phyloP scores from a whole-genome alignment of 2,888 invertebrate species.

The Watsonalla cultraria region DNA sequence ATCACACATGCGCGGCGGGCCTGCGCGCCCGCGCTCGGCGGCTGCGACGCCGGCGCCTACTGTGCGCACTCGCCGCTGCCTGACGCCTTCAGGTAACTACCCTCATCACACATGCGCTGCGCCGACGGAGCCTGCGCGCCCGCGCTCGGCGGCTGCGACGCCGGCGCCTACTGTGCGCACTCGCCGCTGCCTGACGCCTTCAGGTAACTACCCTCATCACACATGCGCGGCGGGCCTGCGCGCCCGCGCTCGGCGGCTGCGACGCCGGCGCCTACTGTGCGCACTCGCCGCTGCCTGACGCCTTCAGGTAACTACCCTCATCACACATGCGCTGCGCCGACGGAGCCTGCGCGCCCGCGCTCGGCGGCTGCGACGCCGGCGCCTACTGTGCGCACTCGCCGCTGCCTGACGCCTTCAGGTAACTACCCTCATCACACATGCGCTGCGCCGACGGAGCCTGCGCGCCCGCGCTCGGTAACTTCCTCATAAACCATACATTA shows the following conservation, averaged over 20 bases:
- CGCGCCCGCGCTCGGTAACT: slow-evolving; percentile 83
- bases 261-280: slow-evolving; percentile 71
- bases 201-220: too few relatives aligned
- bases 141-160: slow-evolving; percentile 82
- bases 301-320: slow-evolving; percentile 53
- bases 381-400: too few relatives aligned
- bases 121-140: slow-evolving; percentile 79
- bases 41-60: slow-evolving; percentile 72
- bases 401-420: too few relatives aligned
- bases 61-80: slow-evolving; percentile 59
- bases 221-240: too few relatives aligned
- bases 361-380: too few relatives aligned
- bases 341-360: too few relatives aligned
- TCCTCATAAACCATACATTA: too few relatives aligned
- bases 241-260: slow-evolving; percentile 82
- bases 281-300: slow-evolving; percentile 55
- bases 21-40: slow-evolving; percentile 86
- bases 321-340: too few relatives aligned
- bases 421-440: too few relatives aligned
- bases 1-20: slow-evolving; percentile 79
- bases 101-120: too few relatives aligned
- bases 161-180: slow-evolving; percentile 65
- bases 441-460: too few relatives aligned
- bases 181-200: slow-evolving; percentile 60
- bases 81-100: slow-evolving; percentile 52